Base-by-base conservation (phyloP, 2,888 invertebrate species). In the Listrodromus nycthemerus region DNA sequence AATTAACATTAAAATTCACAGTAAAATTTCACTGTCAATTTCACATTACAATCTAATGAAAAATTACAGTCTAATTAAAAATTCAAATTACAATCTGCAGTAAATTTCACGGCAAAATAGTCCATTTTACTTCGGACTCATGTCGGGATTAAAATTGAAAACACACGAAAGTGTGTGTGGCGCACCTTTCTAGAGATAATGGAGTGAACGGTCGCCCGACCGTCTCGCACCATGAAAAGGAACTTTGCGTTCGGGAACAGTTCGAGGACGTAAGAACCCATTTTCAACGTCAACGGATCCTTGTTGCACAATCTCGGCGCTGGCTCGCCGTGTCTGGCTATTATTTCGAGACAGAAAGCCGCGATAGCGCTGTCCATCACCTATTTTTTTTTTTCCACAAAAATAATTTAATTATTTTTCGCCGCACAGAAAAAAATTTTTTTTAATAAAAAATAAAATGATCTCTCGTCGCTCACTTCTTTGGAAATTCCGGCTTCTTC, bases 231-330 rank as follows among this genome's bases (percentile, higher is more conserved):
- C 98, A 99, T 99, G 94, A 99, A 98, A 89, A 99, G 95, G 94
- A 99, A 99, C 94, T 99, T 99, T 82, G 99, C 97, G 93, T 98
- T 98, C 65, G 99, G 99, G 94, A 99, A 99, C 84, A 99, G 95
- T 92, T 98, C 97, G 86, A 97, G 96, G 90, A 99, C 96, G 94
- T 98, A 99, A 75, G 97, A 96, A 92, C 98, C 98, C 95, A 98
- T 98, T 94, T 99, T 99, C 88, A 99, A 95, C 80, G 99, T 99
- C 88, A 99, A 96, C 73, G 99, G 99, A 94, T 99, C 99, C 94
- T 99, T 99, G 95, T 99, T 99, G 95, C 99, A 99, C 86, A 99
- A 96, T 73, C 99, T 95, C 84, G 97, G 96, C 75, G 99, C 99
- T 37, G 98, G 97, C 91, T 98, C 98, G 61, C 99, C 99, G 94